Percentiles rank a stretch among this genome's conserved stretches.
Conservation (phyloP, 1,140 invertebrate species). For the Metopolophium dirhodum region DNA sequence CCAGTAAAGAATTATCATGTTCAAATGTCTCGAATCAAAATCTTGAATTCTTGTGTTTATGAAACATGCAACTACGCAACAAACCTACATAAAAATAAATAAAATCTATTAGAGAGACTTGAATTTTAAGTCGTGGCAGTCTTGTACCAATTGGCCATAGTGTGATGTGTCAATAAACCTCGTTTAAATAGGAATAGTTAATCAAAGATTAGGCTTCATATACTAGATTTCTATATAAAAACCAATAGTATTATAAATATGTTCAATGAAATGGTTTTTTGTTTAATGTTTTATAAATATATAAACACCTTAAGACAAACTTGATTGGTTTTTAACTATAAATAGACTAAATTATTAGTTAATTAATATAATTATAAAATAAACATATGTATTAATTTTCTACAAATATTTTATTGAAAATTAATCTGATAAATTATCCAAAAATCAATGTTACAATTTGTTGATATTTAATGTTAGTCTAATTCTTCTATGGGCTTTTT, state of each 20-base stretch:
- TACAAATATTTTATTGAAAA: slow-evolving; percentile 31
- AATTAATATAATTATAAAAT: neutral
- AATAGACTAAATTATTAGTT: neutral
- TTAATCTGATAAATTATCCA: neutral
- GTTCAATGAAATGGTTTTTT: neutral
- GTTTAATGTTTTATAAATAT: neutral
- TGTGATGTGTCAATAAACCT: too few relatives aligned
- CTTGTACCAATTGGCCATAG: too few relatives aligned
- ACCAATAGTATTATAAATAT: neutral
- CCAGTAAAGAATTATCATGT: too few relatives aligned
- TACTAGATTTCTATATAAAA: too few relatives aligned
- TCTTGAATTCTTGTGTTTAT: neutral
- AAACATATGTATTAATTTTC: neutral
- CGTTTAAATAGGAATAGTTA: too few relatives aligned
- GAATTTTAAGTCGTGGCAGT: too few relatives aligned
- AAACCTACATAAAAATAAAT: neutral
- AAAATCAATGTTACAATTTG: neutral
- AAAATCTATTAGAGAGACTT: neutral
- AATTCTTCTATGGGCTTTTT: neutral
- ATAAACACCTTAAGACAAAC: neutral
- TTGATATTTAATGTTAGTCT: neutral
- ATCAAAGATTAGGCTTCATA: too few relatives aligned
- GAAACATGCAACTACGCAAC: neutral
- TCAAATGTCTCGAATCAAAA: neutral
- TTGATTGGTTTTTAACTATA: neutral